A percentile compares a stretch with the other conserved stretches of the same genome.
Evolutionary conservation across 2,113 vertebrate species (phyloP).

Genomic region (Salvelinus sp.): DNA sequence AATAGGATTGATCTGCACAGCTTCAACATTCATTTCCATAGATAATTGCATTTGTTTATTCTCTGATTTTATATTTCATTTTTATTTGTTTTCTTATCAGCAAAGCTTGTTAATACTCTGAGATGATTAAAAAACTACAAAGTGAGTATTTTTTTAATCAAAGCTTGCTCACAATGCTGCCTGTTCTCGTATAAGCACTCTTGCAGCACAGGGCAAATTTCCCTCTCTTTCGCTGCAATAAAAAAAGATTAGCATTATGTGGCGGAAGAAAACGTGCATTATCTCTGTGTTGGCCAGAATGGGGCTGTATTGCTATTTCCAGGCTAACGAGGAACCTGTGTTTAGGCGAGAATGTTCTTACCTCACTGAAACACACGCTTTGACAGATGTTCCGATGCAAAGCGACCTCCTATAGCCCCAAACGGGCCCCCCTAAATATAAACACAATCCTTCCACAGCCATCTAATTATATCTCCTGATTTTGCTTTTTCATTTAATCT

Average conservation of each 20-base stretch:
- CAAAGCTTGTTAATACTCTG: constrained; percentile 33
- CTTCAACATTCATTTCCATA: constrained; percentile 36
- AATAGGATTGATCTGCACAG: constrained; percentile 18
- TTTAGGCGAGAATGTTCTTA: no score
- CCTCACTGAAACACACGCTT: no score
- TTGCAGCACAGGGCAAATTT: constrained; percentile 11
- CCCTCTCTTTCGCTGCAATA: constrained; percentile 34
- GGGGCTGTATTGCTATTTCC: background rate
- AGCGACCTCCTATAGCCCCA: no score
- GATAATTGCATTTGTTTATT: constrained; percentile 43
- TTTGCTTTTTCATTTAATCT: no score
- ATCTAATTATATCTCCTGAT: no score
- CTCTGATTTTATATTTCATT: constrained; percentile 36
- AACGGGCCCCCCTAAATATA: no score
- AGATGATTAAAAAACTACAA: constrained; percentile 55
- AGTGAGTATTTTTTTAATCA: constrained; percentile 47
- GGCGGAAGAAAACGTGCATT: constrained; percentile 48
- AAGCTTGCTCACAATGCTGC: constrained; percentile 20
- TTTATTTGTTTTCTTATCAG: constrained; percentile 41
- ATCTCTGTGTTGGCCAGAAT: constrained; percentile 36
- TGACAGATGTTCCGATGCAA: no score
- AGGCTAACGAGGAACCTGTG: no score
- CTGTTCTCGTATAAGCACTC: constrained; percentile 12
- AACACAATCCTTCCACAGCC: no score
- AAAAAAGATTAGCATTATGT: constrained; percentile 48